Base-by-base conservation (phyloP, 2,113 vertebrate genomes). In the Tetrao urogallus region DNA sequence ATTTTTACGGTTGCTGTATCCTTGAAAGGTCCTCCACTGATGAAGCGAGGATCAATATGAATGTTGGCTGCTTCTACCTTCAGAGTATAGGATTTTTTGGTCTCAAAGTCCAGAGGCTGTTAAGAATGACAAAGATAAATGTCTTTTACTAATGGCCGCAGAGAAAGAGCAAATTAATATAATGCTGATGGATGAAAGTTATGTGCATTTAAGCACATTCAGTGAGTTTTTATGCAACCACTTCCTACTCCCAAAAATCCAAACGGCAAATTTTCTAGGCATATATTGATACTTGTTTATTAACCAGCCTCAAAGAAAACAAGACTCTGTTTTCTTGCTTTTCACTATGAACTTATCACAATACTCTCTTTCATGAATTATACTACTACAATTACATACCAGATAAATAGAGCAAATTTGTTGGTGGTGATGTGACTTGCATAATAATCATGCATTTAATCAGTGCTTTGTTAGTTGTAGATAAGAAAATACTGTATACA, bases 51-150 rank as follows among this genome's bases (percentile, higher is more conserved):
- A 95, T 99, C 99, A 4, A 97, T 96, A 42, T 98, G 98, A 30
- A 98, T 34, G 93, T 99, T 99, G 97, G 98, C 98, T 42, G 99
- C 99, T 94, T 99, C 99, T 52, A 99, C 98, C 86, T 99, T 99
- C 93, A 99, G 97, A 0, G 98, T 99, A 97, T 99, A 99, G 91
- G 98, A 98, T 97, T 97, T 98, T 94, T 98, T 99, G 96, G 93
- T 98, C 98, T 99, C 99, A 76, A 98, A 99, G 97, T 99, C 99
- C 97, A 99, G 97, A 22, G 98, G 98, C 99, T 99, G 98, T 73
- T 94, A 97, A 83, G 96, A 96, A 95, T 88, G 96, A 98, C 95
- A 98, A 91, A 97, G 98, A 98, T 48, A 84, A 97, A 98, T 96
- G 92, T 38, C n/a, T 97, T 95, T 97, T 91, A 95, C 94, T 97